Evolutionary conservation across 2,888 invertebrate genomes (phyloP).

Genomic region (Drosophila austrosaltans): DNA sequence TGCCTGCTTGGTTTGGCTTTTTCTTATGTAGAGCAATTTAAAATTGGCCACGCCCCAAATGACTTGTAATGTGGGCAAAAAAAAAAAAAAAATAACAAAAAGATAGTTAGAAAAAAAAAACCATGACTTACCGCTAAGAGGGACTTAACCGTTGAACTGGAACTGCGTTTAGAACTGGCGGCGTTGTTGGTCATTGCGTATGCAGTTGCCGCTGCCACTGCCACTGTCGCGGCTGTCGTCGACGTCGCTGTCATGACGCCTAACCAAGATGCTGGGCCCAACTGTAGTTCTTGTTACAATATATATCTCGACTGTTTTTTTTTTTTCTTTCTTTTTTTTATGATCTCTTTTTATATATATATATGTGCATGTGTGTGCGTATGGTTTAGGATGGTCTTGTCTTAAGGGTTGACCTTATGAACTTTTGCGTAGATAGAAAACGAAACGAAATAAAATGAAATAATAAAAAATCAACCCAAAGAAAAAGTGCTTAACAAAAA

Average conservation of each 20-base stretch:
- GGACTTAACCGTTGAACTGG: conserved; percentile 76
- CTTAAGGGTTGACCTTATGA: conserved; percentile 60
- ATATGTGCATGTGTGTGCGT: conserved; percentile 5
- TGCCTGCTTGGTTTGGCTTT: not conserved
- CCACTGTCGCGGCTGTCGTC: conserved; percentile 38
- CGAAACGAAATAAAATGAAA: conserved; percentile 56
- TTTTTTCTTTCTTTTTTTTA: conserved; percentile 28
- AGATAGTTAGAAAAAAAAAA: conserved; percentile 6
- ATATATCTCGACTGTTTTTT: conserved; percentile 16
- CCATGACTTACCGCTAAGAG: conserved; percentile 76
- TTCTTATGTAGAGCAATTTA: conserved; percentile 55
- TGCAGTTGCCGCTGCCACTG: conserved; percentile 71
- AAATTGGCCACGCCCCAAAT: conserved; percentile 71
- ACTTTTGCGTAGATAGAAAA: conserved; percentile 65
- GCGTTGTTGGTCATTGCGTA: conserved; percentile 59
- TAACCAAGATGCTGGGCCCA: conserved; percentile 31
- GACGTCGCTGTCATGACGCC: conserved; percentile 39
- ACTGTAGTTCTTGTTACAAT: conserved; percentile 33
- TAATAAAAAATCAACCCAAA: conserved; percentile 26
- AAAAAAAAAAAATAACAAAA: not conserved
- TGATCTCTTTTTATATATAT: conserved; percentile 15
- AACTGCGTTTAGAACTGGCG: conserved; percentile 42
- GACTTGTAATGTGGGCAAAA: conserved; percentile 30
- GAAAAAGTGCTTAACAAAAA: conserved; percentile 51
- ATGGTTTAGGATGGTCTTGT: conserved; percentile 20